These are phyloP conservation scores for Leptatherina wallacei DNA, from an alignment of 2,797 vertebrate species.

Conservation along the genomic window DNA sequence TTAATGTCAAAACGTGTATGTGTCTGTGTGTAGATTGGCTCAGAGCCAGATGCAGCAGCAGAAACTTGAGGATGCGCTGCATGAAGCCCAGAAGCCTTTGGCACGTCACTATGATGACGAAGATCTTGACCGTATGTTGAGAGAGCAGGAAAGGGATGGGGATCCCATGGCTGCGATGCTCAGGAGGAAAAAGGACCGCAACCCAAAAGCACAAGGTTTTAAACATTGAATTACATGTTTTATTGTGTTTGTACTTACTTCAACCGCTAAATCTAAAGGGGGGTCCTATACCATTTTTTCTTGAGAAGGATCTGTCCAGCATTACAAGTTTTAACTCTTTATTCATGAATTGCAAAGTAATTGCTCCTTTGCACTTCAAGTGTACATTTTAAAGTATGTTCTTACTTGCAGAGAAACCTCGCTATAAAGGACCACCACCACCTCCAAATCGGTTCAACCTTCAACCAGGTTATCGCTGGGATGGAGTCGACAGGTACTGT, in stretches of 20 bases:
- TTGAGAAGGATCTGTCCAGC: neutral
- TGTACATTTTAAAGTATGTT: neutral
- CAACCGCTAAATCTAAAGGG: neutral
- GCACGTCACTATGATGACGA: conserved; percentile 92
- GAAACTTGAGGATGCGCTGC: conserved; percentile 89
- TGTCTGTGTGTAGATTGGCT: conserved; percentile 81
- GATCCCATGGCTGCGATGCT: conserved; percentile 97
- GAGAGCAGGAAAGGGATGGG: conserved; percentile 93
- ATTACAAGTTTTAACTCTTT: neutral
- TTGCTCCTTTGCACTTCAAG: neutral
- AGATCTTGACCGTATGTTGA: conserved; percentile 93
- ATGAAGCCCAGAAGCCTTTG: conserved; percentile 92
- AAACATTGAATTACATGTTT: conserved; percentile 37
- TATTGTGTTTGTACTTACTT: neutral
- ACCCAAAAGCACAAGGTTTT: conserved; percentile 77
- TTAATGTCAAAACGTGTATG: neutral
- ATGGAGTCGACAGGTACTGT: conserved; percentile 93
- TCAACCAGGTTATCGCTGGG: conserved; percentile 96
- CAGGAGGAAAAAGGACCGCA: conserved; percentile 88
- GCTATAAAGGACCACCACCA: conserved; percentile 90
- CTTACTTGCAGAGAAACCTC: conserved; percentile 85
- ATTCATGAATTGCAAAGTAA: neutral
- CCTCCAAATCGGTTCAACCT: conserved; percentile 95
- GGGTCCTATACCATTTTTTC: too few species aligned
- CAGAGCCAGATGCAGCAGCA: conserved; percentile 91